Base-by-base conservation (phyloP, 2,797 vertebrate genomes). In the Anisognathus igniventris region DNA sequence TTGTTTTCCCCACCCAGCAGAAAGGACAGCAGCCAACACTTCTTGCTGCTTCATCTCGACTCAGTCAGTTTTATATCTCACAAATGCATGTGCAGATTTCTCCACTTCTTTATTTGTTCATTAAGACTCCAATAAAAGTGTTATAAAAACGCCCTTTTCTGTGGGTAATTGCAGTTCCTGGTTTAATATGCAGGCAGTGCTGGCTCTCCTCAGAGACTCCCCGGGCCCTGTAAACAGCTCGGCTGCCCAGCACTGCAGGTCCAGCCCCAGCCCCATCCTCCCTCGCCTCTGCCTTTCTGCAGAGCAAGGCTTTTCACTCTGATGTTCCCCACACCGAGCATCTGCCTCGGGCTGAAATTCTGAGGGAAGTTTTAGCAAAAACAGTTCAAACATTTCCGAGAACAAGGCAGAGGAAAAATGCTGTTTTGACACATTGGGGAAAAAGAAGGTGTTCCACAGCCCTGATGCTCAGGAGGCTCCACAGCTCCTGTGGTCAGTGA, bases 91-190 rank as follows among this genome's bases (percentile, higher is more conserved):
- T 6, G 85, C 96, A 93, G 96, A 96, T 95, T 96, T 90, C 96
- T 93, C 95, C 28, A 78, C 95, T 97, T 68, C 96, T 97, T 97
- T 96, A 97, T 97, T 97, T 97, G 96, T 97, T 98, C 97, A 97
- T 97, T 97, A 97, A 98, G 92, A 80, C 91, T 91, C 95, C 96
- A 96, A 97, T 97, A 97, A 98, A 97, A 96, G 53, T 5, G 70
- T 95, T 96, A 93, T 94, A 93, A 97, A 98, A 97, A 95, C 24
- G 95, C 94, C 90, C 88, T 83, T 96, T 97, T 97, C 81, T 83
- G 89, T 96, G 74, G 94, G 96, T 97, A 97, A 98, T 90, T 93
- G 97, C 95, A 70, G 18, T 76, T 95, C 88, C 94, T 84, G 68
- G 30, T 94, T 96, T 96, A 95, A 96, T 91, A 93, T 83, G 95